A percentile compares a stretch with the other conserved stretches of the same genome.
Evolutionary conservation across 2,888 invertebrate genomes (phyloP).

Genomic region (Oligia strigilis): DNA sequence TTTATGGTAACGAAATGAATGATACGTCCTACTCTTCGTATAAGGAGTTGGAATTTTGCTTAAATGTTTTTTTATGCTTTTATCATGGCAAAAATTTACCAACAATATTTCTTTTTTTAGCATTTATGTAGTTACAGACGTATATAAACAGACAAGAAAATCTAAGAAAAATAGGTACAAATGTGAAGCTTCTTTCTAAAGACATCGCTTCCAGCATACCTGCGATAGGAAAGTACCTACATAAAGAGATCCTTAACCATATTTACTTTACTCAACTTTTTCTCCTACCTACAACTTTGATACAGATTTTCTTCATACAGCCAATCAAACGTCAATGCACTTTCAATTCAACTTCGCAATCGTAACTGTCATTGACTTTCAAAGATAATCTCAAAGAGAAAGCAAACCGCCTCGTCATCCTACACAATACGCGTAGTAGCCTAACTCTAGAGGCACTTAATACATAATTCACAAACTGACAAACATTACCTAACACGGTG

Average conservation of each 20-base stretch:
- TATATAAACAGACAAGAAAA: neutral
- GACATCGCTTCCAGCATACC: neutral
- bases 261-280: neutral
- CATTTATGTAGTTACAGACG: neutral
- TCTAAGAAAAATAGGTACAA: neutral
- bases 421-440: conserved; percentile 25
- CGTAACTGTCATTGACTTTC: conserved; percentile 41
- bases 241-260: neutral
- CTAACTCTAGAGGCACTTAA: conserved; percentile 7
- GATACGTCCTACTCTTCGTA: neutral
- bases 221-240: neutral
- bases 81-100: neutral
- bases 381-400: conserved; percentile 48
- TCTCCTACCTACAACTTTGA: neutral
- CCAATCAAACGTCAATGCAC: conserved; percentile 21
- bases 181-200: neutral
- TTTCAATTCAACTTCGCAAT: conserved; percentile 31
- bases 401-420: conserved; percentile 38
- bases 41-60: conserved; percentile 2
- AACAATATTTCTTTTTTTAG: neutral
- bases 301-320: neutral
- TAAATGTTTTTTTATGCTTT: conserved; percentile 25
- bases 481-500: conserved; percentile 48
- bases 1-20: conserved; percentile 32
- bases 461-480: conserved; percentile 36